These are phyloP conservation scores for Bursaphelenchus mucronatus DNA, from an alignment of 1,140 invertebrate genomes.

Conservation along the genomic window DNA sequence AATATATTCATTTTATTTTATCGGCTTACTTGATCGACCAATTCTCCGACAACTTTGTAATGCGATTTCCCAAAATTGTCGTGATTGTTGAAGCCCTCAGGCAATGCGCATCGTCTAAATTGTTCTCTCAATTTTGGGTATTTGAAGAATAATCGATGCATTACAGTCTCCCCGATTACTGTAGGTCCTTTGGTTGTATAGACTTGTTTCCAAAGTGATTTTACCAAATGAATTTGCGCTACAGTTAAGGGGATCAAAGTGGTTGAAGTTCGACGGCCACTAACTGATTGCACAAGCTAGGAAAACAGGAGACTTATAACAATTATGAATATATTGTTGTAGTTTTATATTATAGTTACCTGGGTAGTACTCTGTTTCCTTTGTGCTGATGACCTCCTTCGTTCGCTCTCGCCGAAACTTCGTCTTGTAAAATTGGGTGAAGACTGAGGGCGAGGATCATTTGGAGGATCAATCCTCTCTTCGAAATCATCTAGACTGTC, in stretches of 20 bases:
- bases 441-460: no score
- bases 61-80: conserved; percentile 55
- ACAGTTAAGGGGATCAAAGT: conserved; percentile 55
- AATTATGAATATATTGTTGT: background rate
- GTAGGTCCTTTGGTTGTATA: conserved; percentile 57
- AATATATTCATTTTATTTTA: conserved; percentile 25
- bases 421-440: no score
- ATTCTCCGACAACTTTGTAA: conserved; percentile 52
- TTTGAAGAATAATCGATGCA: conserved; percentile 59
- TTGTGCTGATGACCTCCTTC: conserved; percentile 40
- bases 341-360: conserved; percentile 21
- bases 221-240: conserved; percentile 56
- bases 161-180: conserved; percentile 56
- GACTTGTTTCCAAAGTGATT: conserved; percentile 58
- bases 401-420: background rate
- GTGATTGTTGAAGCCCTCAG: conserved; percentile 50
- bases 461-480: no score
- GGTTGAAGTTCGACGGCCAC: conserved; percentile 54
- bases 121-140: conserved; percentile 55
- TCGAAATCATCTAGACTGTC: conserved; percentile 3
- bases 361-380: conserved; percentile 55
- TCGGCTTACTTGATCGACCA: conserved; percentile 51
- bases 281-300: conserved; percentile 17
- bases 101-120: conserved; percentile 46
- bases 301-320: conserved; percentile 15